Base-by-base conservation (phyloP, 2,888 invertebrate species). In the Eupithecia exiguata region DNA sequence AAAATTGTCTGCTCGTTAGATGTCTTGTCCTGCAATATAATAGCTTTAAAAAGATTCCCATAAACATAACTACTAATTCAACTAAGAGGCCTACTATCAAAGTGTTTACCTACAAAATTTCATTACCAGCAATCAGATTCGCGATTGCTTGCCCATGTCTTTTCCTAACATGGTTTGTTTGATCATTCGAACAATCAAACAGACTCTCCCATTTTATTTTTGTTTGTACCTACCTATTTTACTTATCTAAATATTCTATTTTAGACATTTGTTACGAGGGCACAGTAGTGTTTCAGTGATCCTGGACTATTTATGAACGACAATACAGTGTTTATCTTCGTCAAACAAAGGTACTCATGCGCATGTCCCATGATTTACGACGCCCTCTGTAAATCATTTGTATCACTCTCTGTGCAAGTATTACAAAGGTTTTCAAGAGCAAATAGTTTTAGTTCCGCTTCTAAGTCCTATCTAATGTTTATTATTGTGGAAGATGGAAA, bases 251-350 rank as follows among this genome's bases (percentile, higher is more conserved):
- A 2, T 35, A 35, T 18, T n/a, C n/a, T 65, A 36, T 4, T 38
- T 38, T 21, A 38, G 38, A 5, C n/a, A 38, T 40, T 66, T 49
- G 62, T 83, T 84, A 84, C 85, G 83, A 85, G 80, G 77, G 81
- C 68, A 65, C 67, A 76, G 46, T 58, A 74, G 68, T 85, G 83
- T 81, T 80, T 81, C 74, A 78, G 69, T 76, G 75, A 84, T 79
- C 84, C 86, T 86, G 80, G 83, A 73, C 70, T 76, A 75, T 79
- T 80, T 80, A 79, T 82, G 82, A 79, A 80, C 70, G 73, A 82
- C 84, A 84, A 84, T 83, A 69, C 74, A n/a, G 36, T 82, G 78
- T 83, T 82, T 84, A 84, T 81, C 81, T 79, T 77, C 58, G 63
- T 74, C 68, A 82, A 80, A 83, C 83, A 85, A 81, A 80, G 79